Percentiles rank a stretch among this genome's conserved stretches.
These are phyloP conservation scores for Stenoptilia bipunctidactyla DNA, from an alignment of 2,888 invertebrate species.

Conservation along the genomic window DNA sequence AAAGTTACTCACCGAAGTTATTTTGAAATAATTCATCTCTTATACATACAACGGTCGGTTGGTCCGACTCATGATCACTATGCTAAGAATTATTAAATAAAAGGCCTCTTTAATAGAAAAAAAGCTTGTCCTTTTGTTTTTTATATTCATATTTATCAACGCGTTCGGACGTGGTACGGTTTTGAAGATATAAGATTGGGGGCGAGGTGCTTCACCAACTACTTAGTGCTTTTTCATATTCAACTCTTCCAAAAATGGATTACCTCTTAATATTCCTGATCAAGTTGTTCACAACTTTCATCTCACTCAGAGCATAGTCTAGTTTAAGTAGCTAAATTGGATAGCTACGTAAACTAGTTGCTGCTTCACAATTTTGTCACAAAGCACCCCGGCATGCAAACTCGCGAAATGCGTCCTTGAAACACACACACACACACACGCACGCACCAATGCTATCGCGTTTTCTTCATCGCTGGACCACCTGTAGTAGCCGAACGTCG, in stretches of 20 bases:
- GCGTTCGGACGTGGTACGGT: not conserved
- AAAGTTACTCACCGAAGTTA: constrained; percentile 29
- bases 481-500: constrained; percentile 52
- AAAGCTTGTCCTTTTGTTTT: constrained; percentile 2
- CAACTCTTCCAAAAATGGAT: no score
- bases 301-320: no score
- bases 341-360: not conserved
- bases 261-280: no score
- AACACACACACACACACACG: constrained; percentile 16
- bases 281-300: no score
- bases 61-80: not conserved
- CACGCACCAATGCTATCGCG: constrained; percentile 36
- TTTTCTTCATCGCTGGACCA: constrained; percentile 48
- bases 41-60: not conserved
- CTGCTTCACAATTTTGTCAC: not conserved
- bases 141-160: not conserved
- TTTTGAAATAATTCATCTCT: constrained; percentile 1
- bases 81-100: constrained; percentile 20
- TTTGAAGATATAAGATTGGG: no score
- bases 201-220: no score
- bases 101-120: constrained; percentile 33
- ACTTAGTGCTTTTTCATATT: no score
- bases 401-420: not conserved
- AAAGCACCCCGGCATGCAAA: not conserved
- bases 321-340: no score